A percentile compares a stretch with the other conserved stretches of the same genome.
Conservation (phyloP, 2,113 vertebrate genomes). For the Natator depressus region DNA sequence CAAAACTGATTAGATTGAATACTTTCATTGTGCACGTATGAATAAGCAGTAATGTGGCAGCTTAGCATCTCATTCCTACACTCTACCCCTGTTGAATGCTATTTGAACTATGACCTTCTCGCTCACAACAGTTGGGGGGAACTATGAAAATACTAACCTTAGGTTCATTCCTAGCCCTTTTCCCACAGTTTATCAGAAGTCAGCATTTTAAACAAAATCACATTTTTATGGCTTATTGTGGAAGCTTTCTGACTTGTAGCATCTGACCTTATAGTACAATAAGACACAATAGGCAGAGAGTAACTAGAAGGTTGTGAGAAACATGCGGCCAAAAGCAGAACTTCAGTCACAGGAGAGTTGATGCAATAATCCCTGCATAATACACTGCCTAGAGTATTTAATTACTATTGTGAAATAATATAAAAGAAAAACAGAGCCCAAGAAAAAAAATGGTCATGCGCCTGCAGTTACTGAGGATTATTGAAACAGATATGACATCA, state of each 20-base stretch:
- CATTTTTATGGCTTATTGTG: not conserved
- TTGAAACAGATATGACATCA: not conserved
- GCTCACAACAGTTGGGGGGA: not conserved
- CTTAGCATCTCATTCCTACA: not conserved
- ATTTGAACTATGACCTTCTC: not conserved
- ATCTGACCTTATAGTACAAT: not conserved
- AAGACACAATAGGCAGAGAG: not conserved
- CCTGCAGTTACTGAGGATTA: not conserved
- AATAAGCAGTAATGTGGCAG: not conserved
- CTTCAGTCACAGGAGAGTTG: not conserved
- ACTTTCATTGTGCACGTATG: constrained; percentile 18
- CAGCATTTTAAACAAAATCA: constrained; percentile 17
- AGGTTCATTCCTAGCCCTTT: not conserved
- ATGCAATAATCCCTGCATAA: constrained; percentile 21
- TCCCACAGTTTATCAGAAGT: not conserved
- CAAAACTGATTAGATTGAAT: constrained; percentile 14
- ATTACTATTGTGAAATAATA: not conserved
- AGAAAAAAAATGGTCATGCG: not conserved
- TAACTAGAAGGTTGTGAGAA: not conserved
- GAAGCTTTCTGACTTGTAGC: constrained; percentile 1
- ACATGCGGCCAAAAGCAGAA: not conserved
- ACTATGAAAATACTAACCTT: not conserved
- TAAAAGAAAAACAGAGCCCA: not conserved
- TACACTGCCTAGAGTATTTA: constrained; percentile 21
- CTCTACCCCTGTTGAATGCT: not conserved